Conservation (phyloP, 2,113 vertebrate genomes). For the Picathartes gymnocephalus region DNA sequence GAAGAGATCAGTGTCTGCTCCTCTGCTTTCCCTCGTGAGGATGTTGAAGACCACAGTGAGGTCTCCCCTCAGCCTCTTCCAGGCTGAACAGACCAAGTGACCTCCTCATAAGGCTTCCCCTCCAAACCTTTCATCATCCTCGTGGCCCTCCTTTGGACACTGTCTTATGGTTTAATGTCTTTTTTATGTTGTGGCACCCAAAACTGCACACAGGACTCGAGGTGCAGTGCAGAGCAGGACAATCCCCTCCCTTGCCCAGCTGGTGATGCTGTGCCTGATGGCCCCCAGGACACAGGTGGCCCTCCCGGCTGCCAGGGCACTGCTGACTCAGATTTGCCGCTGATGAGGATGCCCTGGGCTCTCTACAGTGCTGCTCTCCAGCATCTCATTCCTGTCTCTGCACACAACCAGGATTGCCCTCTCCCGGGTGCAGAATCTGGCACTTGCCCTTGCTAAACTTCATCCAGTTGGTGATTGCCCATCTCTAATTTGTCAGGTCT, state of each 20-base stretch:
- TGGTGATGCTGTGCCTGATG: background rate
- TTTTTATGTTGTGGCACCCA: background rate
- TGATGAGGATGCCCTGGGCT: background rate
- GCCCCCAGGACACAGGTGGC: background rate
- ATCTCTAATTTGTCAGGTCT: background rate
- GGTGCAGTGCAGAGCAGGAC: background rate
- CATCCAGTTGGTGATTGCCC: background rate
- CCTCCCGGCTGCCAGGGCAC: background rate
- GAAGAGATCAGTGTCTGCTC: background rate
- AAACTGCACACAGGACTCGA: rapidly evolving
- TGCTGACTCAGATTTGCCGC: background rate
- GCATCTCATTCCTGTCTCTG: background rate
- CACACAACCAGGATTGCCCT: background rate
- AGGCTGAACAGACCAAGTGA: background rate
- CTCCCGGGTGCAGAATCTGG: background rate
- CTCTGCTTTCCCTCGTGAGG: rapidly evolving
- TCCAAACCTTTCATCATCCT: background rate
- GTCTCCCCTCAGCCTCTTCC: background rate
- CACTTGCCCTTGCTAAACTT: background rate
- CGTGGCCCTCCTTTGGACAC: background rate
- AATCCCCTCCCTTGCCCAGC: rapidly evolving
- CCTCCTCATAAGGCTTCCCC: background rate
- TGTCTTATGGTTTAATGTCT: background rate
- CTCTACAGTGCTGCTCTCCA: background rate
- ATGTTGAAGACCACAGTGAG: background rate